phyloP scores from a whole-genome alignment of 2,888 invertebrate genomes.

The Eugnorisma glareosa region DNA sequence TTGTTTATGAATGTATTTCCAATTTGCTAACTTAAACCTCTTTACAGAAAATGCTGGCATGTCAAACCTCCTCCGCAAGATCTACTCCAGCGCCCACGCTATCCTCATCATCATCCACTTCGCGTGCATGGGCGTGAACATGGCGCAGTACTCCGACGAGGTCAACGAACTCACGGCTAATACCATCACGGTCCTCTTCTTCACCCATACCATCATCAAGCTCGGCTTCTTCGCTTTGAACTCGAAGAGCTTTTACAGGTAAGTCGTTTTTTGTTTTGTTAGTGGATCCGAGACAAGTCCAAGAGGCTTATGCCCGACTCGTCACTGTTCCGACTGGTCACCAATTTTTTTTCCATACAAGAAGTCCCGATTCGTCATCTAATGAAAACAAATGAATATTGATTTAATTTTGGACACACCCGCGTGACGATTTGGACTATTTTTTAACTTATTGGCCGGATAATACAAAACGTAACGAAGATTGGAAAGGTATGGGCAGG shows the following conservation, averaged over 20 bases:
- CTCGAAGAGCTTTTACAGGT: slow-evolving; percentile 94
- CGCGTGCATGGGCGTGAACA: slow-evolving; percentile 91
- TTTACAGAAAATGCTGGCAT: slow-evolving; percentile 83
- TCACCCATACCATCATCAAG: slow-evolving; percentile 94
- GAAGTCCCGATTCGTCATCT: no score
- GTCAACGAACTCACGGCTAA: slow-evolving; percentile 94
- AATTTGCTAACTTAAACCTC: neutral
- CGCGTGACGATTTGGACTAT: neutral
- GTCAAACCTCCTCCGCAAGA: slow-evolving; percentile 90
- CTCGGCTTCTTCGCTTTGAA: slow-evolving; percentile 93
- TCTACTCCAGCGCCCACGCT: slow-evolving; percentile 91
- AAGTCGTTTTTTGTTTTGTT: slow-evolving; percentile 62
- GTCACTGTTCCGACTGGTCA: no score
- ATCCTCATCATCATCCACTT: slow-evolving; percentile 92
- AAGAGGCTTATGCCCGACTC: no score
- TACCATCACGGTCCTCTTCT: slow-evolving; percentile 95
- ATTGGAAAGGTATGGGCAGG: no score
- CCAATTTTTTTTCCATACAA: no score
- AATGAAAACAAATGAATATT: no score
- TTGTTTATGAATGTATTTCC: neutral
- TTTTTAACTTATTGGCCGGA: neutral
- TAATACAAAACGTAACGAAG: neutral
- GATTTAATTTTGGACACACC: no score
- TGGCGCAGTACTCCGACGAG: slow-evolving; percentile 93
- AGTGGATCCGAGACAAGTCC: no score